Conservation (phyloP, 1,140 invertebrate genomes). For the Calycopis cecrops region DNA sequence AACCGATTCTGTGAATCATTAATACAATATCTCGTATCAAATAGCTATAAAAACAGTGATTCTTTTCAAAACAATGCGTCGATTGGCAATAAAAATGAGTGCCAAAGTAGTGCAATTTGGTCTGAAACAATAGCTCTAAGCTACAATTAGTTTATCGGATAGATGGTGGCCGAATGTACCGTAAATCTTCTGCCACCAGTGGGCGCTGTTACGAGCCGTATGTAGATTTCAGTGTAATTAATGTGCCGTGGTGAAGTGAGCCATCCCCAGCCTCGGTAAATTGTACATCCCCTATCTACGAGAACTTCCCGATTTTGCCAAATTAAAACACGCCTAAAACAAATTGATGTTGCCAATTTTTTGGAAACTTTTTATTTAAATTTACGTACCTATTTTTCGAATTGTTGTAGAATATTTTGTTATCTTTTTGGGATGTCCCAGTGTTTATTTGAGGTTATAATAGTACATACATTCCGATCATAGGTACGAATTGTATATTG, state of each 20-base stretch:
- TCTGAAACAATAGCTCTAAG: constrained; percentile 67
- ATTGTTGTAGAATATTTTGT: too few relatives aligned
- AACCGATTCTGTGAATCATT: too few relatives aligned
- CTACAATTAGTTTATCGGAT: constrained; percentile 70
- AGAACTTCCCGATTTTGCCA: constrained; percentile 51
- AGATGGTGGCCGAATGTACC: constrained; percentile 65
- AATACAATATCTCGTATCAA: too few relatives aligned
- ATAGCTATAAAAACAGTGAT: too few relatives aligned
- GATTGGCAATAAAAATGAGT: too few relatives aligned
- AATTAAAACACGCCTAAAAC: constrained; percentile 55
- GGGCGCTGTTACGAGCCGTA: constrained; percentile 59
- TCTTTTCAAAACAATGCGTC: too few relatives aligned
- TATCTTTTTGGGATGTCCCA: too few relatives aligned
- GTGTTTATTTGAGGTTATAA: too few relatives aligned
- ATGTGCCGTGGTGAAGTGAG: constrained; percentile 62
- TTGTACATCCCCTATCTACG: constrained; percentile 56
- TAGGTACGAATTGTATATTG: too few relatives aligned
- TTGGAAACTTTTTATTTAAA: not conserved
- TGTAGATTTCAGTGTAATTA: constrained; percentile 69
- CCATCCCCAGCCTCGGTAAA: constrained; percentile 50
- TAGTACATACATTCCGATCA: too few relatives aligned
- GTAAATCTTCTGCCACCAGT: constrained; percentile 66
- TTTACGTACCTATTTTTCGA: too few relatives aligned
- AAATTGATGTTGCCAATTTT: constrained; percentile 14
- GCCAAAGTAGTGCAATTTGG: constrained; percentile 36